Evolutionary conservation across 2,888 invertebrate species (phyloP), one percentile per base, ranked within the genome.

Genomic region (Trissolcus brochymenae): DNA sequence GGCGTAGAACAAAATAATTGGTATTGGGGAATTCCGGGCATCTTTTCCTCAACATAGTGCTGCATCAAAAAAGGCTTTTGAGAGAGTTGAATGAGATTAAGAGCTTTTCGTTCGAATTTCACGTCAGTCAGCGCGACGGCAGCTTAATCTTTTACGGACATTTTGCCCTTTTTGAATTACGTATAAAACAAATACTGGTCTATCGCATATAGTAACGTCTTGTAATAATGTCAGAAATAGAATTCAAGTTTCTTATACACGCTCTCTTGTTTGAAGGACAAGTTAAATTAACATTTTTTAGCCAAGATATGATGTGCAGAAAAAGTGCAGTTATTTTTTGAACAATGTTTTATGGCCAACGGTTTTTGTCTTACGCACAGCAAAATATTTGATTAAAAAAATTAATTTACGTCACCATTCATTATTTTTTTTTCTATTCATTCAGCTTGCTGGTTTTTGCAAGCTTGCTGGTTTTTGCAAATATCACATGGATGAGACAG

Each of bases 71-170:
- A 78, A 76, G 72, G 70, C 78, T 79, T 79, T 66, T 68, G 76
- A 76, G 61, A 68, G 79, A 78, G 78, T 76, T 75, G 79, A 75
- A 76, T 70, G 60, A 85, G 85, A 86, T 87, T 86, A 87, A 86
- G 84, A 84, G 87, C 84, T 87, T 82, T 84, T 79, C 83, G 82
- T 85, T 85, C 85, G 83, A 84, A 84, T 87, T 85, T 86, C 84
- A 79, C 82, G 86, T 85, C 85, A 86, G 84, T 86, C 86, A 84
- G 81, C 80, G 80, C 81, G 78, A 71, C 81, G 81, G 77, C 81
- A 78, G 81, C 81, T 81, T 86, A 84, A 87, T 86, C 85, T 85
- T 78, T 72, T 71, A 76, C 79, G 61, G 77, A 76, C 76, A 76
- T 79, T 80, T 76, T 79, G 80, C 80, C 81, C 82, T 82, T 83